Conservation (phyloP, 1,140 invertebrate genomes). For the Pomacea maculata region DNA sequence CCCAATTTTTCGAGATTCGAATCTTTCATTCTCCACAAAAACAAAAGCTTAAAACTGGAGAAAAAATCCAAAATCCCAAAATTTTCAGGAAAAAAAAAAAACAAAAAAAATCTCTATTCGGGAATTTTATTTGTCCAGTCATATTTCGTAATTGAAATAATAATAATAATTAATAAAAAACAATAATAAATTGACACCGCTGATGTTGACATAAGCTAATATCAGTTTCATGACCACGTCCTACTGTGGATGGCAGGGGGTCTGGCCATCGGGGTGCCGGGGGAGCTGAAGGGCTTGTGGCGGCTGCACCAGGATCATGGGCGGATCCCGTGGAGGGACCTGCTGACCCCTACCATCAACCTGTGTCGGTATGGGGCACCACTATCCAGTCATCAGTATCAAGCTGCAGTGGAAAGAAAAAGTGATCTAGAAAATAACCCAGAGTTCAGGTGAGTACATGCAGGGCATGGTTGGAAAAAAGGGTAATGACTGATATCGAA, state of each 20-base stretch:
- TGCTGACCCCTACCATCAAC: conserved; percentile 77
- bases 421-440: not conserved
- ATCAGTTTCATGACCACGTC: not conserved
- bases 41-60: not conserved
- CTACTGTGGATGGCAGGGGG: conserved; percentile 69
- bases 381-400: not conserved
- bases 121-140: not conserved
- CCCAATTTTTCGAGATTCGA: not conserved
- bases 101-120: not conserved
- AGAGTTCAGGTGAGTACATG: conserved; percentile 12
- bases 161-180: not conserved
- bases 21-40: not conserved
- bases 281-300: conserved; percentile 89
- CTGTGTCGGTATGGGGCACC: conserved; percentile 49
- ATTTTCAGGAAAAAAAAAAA: no score
- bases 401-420: not conserved
- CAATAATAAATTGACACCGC: not conserved
- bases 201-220: not conserved
- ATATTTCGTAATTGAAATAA: not conserved
- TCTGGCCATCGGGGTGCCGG: conserved; percentile 86
- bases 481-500: no score
- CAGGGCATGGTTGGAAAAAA: no score
- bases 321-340: conserved; percentile 78
- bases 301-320: conserved; percentile 74
- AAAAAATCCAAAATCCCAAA: no score